These are phyloP conservation scores for Mastomys natalensis DNA, from an alignment of 2,113 vertebrate genomes.

Conservation along the genomic window DNA sequence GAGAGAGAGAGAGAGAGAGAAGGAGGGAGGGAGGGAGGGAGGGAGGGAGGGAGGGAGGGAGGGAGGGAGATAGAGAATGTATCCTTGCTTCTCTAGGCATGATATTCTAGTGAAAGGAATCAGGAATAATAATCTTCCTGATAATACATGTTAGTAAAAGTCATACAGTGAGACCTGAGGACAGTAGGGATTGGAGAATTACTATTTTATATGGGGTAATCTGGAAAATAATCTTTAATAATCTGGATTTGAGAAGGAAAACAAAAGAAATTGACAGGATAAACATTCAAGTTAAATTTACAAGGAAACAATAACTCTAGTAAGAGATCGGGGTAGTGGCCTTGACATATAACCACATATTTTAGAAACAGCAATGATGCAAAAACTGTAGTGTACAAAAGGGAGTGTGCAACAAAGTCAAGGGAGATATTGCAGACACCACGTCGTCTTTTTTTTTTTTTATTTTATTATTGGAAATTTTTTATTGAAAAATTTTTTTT, in stretches of 20 bases:
- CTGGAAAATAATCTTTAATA: neutral
- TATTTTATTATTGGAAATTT: no score
- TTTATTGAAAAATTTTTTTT: no score
- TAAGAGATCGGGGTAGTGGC: neutral
- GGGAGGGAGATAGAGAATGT: no score
- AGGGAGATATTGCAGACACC: neutral
- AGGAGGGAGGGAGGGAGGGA: no score
- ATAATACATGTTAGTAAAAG: neutral
- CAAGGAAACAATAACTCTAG: neutral
- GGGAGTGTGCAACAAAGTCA: neutral
- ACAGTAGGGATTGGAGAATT: neutral
- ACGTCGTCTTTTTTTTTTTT: no score
- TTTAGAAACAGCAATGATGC: neutral
- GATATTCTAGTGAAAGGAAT: neutral
- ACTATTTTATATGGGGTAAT: neutral
- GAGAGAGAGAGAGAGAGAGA: no score
- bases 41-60: no score
- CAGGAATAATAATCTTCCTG: neutral
- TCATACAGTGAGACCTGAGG: neutral
- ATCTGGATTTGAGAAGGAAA: neutral
- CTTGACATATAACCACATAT: neutral
- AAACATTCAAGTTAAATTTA: neutral
- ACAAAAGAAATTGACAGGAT: neutral
- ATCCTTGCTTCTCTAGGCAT: neutral
- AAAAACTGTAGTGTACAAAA: neutral